phyloP scores from a whole-genome alignment of 2,797 vertebrate species.

The Cirrhinus molitorella region DNA sequence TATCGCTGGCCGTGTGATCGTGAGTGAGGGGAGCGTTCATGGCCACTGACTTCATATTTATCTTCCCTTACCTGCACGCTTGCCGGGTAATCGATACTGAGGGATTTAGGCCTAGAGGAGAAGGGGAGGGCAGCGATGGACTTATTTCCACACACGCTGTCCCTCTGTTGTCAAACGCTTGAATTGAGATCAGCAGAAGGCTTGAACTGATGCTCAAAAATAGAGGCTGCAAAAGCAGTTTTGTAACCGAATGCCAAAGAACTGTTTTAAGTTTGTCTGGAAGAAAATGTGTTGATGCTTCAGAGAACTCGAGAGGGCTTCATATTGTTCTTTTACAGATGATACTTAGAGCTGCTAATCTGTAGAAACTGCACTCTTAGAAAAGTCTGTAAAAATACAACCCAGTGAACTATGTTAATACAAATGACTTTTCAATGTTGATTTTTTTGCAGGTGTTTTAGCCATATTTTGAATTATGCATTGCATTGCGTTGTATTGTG shows the following conservation, averaged over 20 bases:
- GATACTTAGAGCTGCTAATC: neutral
- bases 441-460: neutral
- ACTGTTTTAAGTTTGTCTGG: neutral
- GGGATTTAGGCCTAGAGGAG: slow-evolving; percentile 64
- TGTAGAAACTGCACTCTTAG: neutral
- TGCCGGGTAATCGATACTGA: slow-evolving; percentile 76
- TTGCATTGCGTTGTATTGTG: neutral
- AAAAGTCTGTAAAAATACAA: neutral
- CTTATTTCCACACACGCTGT: slow-evolving; percentile 72
- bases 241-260: neutral
- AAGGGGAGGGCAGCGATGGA: slow-evolving; percentile 46
- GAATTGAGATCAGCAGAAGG: slow-evolving; percentile 68
- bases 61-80: slow-evolving; percentile 71
- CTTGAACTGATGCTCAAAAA: slow-evolving; percentile 60
- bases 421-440: neutral
- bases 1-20: slow-evolving; percentile 53
- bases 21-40: slow-evolving; percentile 72
- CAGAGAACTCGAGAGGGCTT: neutral
- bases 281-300: neutral
- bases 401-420: neutral
- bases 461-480: neutral
- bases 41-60: slow-evolving; percentile 77
- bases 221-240: neutral
- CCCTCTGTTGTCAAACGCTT: slow-evolving; percentile 68
- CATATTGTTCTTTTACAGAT: neutral